Percentiles rank a stretch among this genome's conserved stretches.
Conservation (phyloP, 2,113 vertebrate genomes). For the Pleuronectes platessa region DNA sequence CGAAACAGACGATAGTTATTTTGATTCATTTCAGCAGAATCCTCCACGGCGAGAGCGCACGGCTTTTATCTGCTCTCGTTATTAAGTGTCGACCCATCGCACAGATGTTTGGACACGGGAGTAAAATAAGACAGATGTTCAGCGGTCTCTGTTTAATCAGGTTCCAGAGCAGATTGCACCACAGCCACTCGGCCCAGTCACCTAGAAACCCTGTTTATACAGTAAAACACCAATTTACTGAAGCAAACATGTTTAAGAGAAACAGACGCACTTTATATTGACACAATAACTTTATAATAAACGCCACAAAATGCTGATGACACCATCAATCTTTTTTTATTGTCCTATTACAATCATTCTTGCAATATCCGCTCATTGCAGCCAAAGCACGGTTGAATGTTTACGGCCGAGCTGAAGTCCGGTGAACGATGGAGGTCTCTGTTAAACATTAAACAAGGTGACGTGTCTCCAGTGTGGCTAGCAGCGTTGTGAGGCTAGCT, state of each 20-base stretch:
- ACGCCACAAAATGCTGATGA: not conserved
- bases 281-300: not conserved
- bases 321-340: not conserved
- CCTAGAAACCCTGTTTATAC: not conserved
- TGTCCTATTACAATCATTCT: not conserved
- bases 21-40: conserved; percentile 58
- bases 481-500: too few relatives aligned
- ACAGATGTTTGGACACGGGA: not conserved
- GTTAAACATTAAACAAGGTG: not conserved
- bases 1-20: conserved; percentile 39
- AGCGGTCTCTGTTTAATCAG: not conserved
- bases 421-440: not conserved
- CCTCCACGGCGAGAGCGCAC: conserved; percentile 8
- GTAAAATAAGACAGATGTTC: conserved; percentile 8
- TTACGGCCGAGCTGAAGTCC: not conserved
- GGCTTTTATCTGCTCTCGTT: not conserved
- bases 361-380: not conserved
- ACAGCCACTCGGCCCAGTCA: not conserved
- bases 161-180: too few relatives aligned
- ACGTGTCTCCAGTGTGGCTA: too few relatives aligned
- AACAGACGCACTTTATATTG: not conserved
- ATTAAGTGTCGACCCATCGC: not conserved
- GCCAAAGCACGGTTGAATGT: not conserved
- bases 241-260: not conserved
- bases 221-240: too few relatives aligned